Base-by-base conservation (phyloP, 2,113 vertebrate genomes). In the Cyrtonyx montezumae region DNA sequence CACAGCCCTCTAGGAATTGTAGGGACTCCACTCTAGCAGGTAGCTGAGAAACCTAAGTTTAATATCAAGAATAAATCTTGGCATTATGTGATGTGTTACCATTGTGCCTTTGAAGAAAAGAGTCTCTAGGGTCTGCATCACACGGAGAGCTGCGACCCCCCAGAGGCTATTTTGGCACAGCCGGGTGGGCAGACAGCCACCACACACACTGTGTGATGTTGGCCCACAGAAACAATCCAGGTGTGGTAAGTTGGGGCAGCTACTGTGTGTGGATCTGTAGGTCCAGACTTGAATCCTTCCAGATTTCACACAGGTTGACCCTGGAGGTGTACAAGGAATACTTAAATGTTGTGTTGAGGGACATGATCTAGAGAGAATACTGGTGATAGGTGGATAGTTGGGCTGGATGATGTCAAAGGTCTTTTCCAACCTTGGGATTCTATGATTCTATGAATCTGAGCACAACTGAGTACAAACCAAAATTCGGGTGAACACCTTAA, bases 151-250 rank as follows among this genome's bases (percentile, higher is more conserved):
- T 62, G n/a, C 0, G 0, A 19, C 21, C 53, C 48, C n/a, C 30
- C 8, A 11, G 7, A 6, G 13, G 20, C 2, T 48, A 8, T 70
- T 66, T 61, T 28, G 23, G 20, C 34, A 56, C 2, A 4, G 32
- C 1, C 0, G 0, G 5, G 28, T 9, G 36, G 62, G 25, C 30
- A 67, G 49, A 26, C 8, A 25, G 45, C 6, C 14, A 30, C 17
- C 28, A 1, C 16, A 30, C 23, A 25, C 23, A 16, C 61, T 79
- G 5, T 79, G 36, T n/a, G 26, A 8, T 3, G 13, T 58, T 65
- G 69, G 19, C 23, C 18, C 19, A 37, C n/a, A 79, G 55, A 66
- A 93, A 55, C 23, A 23, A 17, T 45, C 58, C 12, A 71, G 62
- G 8, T 7, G 21, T 45, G 26, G 4, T 36, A 76, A 69, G 8